Conservation (phyloP, 2,797 vertebrate genomes). For the Manis pentadactyla region DNA sequence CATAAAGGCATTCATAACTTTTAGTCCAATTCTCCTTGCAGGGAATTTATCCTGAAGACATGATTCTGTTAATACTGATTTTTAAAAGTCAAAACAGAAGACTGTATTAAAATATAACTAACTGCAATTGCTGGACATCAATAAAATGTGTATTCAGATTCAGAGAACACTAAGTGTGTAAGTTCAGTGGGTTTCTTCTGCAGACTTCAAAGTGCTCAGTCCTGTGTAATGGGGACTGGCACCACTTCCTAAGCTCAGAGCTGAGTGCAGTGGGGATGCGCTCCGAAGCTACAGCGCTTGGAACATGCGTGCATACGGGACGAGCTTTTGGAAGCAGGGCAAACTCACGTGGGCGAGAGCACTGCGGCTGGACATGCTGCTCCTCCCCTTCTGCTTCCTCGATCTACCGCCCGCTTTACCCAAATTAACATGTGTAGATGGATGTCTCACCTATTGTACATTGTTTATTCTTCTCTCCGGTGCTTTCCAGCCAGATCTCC, state of each 20-base stretch:
- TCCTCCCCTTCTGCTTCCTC: not conserved
- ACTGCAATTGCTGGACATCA: not conserved
- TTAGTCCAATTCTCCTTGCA: not conserved
- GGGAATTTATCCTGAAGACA: not conserved
- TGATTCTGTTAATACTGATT: not conserved
- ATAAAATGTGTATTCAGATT: not conserved
- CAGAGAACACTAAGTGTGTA: not conserved
- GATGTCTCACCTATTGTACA: no score
- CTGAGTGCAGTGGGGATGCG: fast-evolving
- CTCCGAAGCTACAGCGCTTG: not conserved
- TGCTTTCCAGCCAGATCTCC: not conserved
- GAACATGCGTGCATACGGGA: fast-evolving
- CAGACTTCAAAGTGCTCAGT: not conserved
- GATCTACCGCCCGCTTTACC: not conserved
- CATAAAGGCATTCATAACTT: not conserved
- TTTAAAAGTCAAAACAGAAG: constrained; percentile 3
- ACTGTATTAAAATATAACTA: constrained; percentile 14
- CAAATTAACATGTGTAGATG: not conserved
- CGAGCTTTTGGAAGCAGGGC: not conserved
- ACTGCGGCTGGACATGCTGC: no score
- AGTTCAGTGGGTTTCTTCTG: not conserved
- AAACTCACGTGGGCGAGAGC: not conserved
- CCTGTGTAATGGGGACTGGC: no score
- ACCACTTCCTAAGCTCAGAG: not conserved
- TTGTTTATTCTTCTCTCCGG: not conserved